Evolutionary conservation across 2,113 vertebrate species (phyloP).

Genomic region (Clarias batrachus): DNA sequence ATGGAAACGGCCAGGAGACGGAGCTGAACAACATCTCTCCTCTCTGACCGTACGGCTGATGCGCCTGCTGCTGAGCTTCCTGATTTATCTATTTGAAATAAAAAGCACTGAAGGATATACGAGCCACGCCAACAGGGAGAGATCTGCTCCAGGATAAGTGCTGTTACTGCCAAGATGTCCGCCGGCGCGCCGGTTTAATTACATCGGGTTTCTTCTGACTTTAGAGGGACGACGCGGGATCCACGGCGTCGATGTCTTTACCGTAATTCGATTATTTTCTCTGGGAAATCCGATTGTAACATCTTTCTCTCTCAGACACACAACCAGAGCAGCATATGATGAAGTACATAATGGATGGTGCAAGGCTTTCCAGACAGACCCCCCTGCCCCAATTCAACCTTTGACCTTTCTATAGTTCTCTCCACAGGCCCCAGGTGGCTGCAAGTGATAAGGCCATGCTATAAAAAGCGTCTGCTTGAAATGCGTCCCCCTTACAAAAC

Average conservation of each 20-base stretch:
- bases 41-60: not conserved
- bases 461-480: not conserved
- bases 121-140: not conserved
- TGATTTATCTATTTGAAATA: not conserved
- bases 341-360: not conserved
- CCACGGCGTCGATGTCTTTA: not conserved
- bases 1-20: not conserved
- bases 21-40: not conserved
- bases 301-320: not conserved
- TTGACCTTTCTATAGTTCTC: not conserved
- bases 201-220: not conserved
- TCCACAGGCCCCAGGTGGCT: not conserved
- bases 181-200: not conserved
- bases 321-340: not conserved
- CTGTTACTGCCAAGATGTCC: not conserved
- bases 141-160: not conserved
- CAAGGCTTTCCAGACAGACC: not conserved
- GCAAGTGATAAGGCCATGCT: conserved; percentile 2
- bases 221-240: not conserved
- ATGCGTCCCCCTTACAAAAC: no score
- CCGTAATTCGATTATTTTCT: not conserved
- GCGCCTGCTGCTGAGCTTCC: not conserved
- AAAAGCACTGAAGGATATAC: not conserved
- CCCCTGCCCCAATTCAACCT: not conserved
- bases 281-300: not conserved